Base-by-base conservation (phyloP, 2,113 vertebrate species). In the Leptosomus discolor region DNA sequence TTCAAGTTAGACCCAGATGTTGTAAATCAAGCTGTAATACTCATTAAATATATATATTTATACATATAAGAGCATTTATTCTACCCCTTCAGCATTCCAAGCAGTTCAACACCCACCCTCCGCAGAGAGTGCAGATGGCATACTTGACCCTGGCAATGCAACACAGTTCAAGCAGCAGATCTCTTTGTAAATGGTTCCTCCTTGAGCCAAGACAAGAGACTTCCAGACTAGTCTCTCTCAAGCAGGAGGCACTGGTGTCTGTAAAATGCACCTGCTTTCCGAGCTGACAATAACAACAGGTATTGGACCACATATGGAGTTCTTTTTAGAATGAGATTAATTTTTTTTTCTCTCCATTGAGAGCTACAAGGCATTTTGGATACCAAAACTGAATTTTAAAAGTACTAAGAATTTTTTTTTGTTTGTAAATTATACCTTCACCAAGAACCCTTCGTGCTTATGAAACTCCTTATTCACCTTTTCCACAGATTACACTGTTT, bases 1-100 rank as follows among this genome's bases (percentile, higher is more conserved):
- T 93, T 91, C 65, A 54, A 80, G 73, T 68, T 67, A 45, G 83
- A 85, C 12, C 51, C 92, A 94, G 69, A 54, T 84, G 80, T 56
- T 86, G 43, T 19, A 92, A 92, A 92, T 94, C 86, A 91, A 81
- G 56, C 34, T 68, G 60, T 21, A 78, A 86, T 27, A 43, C 22
- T 91, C 48, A 56, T 85, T 75, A 67, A 86, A 89, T 22, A 16
- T 4, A 30, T 22, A 53, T n/a, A 8, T 0, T 18, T 67, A 22
- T 53, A 41, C 45, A 32, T 43, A 13, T 30, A 64, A 23, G 36
- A 2, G 14, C 32, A 16, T 76, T 65, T 54, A 17, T 67, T 56
- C 71, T 34, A 36, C 11, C 46, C 46, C 68, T 70, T 37, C 51
- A 51, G 54, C 85, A 48, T 22, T 68, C 43, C 36, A 30, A 19